Percentiles rank a stretch among this genome's conserved stretches.
Evolutionary conservation across 2,797 vertebrate genomes (phyloP).

Genomic region (Syngnathus rostellatus): DNA sequence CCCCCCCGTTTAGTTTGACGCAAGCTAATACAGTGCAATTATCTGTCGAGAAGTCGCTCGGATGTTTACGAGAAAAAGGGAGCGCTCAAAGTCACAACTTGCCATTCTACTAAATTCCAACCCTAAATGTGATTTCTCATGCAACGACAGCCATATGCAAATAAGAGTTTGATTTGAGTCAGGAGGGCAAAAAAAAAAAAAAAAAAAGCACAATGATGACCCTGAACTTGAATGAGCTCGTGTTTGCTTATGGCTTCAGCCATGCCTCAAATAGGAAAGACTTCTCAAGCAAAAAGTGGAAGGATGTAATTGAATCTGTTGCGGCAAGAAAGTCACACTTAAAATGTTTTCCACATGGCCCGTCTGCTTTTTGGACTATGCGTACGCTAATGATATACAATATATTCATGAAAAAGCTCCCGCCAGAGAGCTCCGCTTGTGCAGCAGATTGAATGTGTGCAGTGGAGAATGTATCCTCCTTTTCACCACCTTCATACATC

Average conservation of each 20-base stretch:
- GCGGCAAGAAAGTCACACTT: slow-evolving; percentile 32
- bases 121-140: slow-evolving; percentile 6
- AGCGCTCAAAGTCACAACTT: slow-evolving; percentile 14
- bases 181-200: slow-evolving; percentile 13
- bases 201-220: slow-evolving; percentile 24
- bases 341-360: slow-evolving; percentile 32
- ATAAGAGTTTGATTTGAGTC: background rate
- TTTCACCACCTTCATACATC: slow-evolving; percentile 3
- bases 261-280: slow-evolving; percentile 24
- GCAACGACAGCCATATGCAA: slow-evolving; percentile 16
- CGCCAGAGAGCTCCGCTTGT: slow-evolving; percentile 15
- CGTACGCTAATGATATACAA: slow-evolving; percentile 33
- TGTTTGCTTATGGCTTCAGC: slow-evolving; percentile 24
- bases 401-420: slow-evolving; percentile 28
- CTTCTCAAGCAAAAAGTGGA: slow-evolving; percentile 18
- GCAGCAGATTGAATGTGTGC: slow-evolving; percentile 17
- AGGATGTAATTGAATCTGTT: slow-evolving; percentile 22
- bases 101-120: slow-evolving; percentile 9
- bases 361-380: slow-evolving; percentile 9
- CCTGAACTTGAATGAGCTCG: slow-evolving; percentile 33
- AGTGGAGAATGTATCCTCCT: slow-evolving; percentile 11
- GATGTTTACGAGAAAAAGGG: background rate
- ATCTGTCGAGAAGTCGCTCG: background rate
- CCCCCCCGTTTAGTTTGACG: slow-evolving; percentile 8
- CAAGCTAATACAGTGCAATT: slow-evolving; percentile 6